These are phyloP conservation scores for Leguminivora glycinivorella DNA, from an alignment of 1,140 invertebrate genomes.

Conservation along the genomic window DNA sequence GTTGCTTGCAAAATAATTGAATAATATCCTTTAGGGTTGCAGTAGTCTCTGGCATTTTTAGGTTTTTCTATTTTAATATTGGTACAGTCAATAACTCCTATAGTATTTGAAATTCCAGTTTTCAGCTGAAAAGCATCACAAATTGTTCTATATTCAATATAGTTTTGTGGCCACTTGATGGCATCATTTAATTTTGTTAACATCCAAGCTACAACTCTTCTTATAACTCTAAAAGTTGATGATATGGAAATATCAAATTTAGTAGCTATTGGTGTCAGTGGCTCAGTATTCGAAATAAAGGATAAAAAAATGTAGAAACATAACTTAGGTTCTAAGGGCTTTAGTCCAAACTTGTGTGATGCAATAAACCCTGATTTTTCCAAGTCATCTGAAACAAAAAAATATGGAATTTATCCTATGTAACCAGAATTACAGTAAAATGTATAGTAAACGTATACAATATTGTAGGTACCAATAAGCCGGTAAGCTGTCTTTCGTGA, in stretches of 20 bases:
- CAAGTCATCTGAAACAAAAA: constrained; percentile 53
- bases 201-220: constrained; percentile 59
- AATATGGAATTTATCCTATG: neutral
- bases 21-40: constrained; percentile 61
- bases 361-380: constrained; percentile 56
- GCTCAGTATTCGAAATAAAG: constrained; percentile 58
- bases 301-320: constrained; percentile 65
- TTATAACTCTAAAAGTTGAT: constrained; percentile 60
- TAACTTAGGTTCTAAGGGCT: constrained; percentile 57
- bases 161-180: constrained; percentile 58
- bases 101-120: constrained; percentile 51
- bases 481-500: constrained; percentile 49
- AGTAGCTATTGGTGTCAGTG: constrained; percentile 57
- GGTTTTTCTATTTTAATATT: constrained; percentile 64
- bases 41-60: constrained; percentile 58
- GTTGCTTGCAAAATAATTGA: constrained; percentile 60
- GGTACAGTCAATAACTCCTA: constrained; percentile 58
- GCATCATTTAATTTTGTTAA: constrained; percentile 59
- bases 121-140: constrained; percentile 52
- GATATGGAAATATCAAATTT: constrained; percentile 68
- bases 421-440: constrained; percentile 23
- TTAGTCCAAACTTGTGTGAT: constrained; percentile 59
- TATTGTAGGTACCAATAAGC: constrained; percentile 54
- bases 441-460: neutral
- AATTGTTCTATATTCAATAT: constrained; percentile 46